These are phyloP conservation scores for Serripes groenlandicus DNA, from an alignment of 2,888 invertebrate species.

Conservation along the genomic window DNA sequence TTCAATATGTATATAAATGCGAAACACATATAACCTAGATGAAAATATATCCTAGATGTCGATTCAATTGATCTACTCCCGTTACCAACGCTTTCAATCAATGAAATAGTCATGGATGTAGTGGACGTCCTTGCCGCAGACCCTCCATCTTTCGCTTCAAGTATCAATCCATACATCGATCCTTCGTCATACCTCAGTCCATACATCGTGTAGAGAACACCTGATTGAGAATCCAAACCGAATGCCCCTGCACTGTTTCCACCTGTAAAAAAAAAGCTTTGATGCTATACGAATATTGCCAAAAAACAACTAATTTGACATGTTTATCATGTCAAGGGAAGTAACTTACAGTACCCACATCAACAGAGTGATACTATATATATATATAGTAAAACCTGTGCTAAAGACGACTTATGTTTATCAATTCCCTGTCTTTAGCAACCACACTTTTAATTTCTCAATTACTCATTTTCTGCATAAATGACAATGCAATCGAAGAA, in stretches of 20 bases:
- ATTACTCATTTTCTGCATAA: too few relatives aligned
- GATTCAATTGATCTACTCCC: not conserved
- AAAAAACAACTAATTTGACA: not conserved
- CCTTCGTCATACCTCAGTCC: constrained; percentile 22
- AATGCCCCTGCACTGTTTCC: constrained; percentile 34
- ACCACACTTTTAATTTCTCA: too few relatives aligned
- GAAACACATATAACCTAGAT: too few relatives aligned
- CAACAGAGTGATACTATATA: too few relatives aligned
- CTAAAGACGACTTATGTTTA: too few relatives aligned
- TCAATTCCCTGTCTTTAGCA: too few relatives aligned
- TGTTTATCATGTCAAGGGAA: too few relatives aligned
- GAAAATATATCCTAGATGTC: too few relatives aligned
- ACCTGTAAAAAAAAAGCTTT: constrained; percentile 20
- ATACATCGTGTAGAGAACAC: constrained; percentile 39
- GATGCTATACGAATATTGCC: not conserved
- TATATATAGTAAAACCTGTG: too few relatives aligned
- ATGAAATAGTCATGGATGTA: constrained; percentile 39
- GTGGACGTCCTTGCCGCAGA: constrained; percentile 39
- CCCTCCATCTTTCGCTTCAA: constrained; percentile 44
- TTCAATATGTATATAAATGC: too few relatives aligned
- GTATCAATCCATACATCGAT: constrained; percentile 28
- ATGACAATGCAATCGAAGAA: too few relatives aligned
- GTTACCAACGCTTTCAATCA: constrained; percentile 29
- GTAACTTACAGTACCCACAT: too few relatives aligned
- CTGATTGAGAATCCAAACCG: constrained; percentile 38